A percentile compares a stretch with the other conserved stretches of the same genome.
These are phyloP conservation scores for Ephestia elutella DNA, from an alignment of 1,140 invertebrate species.

Conservation along the genomic window DNA sequence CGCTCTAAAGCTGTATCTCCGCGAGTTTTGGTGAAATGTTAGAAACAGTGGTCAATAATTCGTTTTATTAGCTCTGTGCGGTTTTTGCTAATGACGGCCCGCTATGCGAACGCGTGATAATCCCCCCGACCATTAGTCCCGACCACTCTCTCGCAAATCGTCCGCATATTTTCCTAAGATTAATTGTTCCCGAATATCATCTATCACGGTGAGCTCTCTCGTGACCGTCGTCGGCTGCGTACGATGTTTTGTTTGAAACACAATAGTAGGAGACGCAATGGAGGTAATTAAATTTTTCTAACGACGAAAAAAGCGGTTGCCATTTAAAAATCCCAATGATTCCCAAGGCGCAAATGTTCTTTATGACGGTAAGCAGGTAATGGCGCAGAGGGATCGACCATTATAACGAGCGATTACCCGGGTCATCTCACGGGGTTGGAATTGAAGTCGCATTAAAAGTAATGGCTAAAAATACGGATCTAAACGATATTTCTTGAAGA, in stretches of 20 bases:
- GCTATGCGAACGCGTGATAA: slow-evolving; percentile 55
- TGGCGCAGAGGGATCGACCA: slow-evolving; percentile 3
- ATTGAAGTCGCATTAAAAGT: slow-evolving; percentile 7
- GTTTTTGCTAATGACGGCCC: slow-evolving; percentile 54
- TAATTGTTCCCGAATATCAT: slow-evolving; percentile 74
- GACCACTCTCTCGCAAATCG: slow-evolving; percentile 70
- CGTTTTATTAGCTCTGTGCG: slow-evolving; percentile 20
- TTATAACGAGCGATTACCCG: slow-evolving; percentile 8
- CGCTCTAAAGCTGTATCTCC: no score
- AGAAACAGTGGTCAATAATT: slow-evolving; percentile 11
- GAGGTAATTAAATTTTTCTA: slow-evolving; percentile 58
- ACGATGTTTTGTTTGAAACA: slow-evolving; percentile 66
- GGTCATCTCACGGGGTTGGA: slow-evolving; percentile 12
- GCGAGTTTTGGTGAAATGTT: not conserved
- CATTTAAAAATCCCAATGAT: slow-evolving; percentile 1
- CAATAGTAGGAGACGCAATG: slow-evolving; percentile 43
- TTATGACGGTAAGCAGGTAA: slow-evolving; percentile 21
- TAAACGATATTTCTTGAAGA: no score
- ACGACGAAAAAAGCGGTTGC: not conserved
- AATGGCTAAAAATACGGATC: slow-evolving; percentile 5
- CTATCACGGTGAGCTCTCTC: slow-evolving; percentile 69
- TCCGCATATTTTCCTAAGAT: slow-evolving; percentile 73
- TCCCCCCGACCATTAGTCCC: slow-evolving; percentile 66
- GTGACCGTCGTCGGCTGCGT: slow-evolving; percentile 65
- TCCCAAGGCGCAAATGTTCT: slow-evolving; percentile 15